phyloP scores from a whole-genome alignment of 1,140 invertebrate genomes.

The Akabosia matsudoensis region DNA sequence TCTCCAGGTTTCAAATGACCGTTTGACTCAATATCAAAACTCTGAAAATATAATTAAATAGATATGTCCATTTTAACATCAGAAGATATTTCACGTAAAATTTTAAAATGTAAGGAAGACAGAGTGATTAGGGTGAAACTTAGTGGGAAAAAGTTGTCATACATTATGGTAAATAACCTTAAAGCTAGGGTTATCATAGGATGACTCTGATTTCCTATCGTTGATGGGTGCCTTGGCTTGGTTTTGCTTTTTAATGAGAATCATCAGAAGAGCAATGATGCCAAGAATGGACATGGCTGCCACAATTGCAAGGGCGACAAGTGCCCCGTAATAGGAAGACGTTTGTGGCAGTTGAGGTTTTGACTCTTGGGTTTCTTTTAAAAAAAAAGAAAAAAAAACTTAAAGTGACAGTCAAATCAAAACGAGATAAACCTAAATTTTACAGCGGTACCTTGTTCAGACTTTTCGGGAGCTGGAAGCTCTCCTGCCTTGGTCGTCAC shows the following conservation, averaged over 20 bases:
- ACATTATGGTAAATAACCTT: conserved; percentile 61
- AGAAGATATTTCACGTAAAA: background rate
- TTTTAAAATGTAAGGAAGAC: background rate
- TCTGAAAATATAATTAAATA: conserved; percentile 31
- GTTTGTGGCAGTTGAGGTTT: conserved; percentile 2
- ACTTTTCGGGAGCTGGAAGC: conserved; percentile 58
- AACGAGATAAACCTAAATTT: conserved; percentile 17
- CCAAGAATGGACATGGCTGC: conserved; percentile 77
- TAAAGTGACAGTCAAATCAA: background rate
- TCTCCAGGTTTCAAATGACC: conserved; percentile 45
- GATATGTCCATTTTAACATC: too few species aligned
- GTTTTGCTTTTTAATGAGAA: conserved; percentile 70
- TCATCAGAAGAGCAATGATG: conserved; percentile 71
- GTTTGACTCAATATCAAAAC: conserved; percentile 46
- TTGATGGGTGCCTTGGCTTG: conserved; percentile 61
- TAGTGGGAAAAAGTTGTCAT: too few species aligned
- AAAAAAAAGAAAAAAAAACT: background rate
- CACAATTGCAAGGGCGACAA: conserved; percentile 81
- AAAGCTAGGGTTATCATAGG: conserved; percentile 90
- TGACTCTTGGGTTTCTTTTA: conserved; percentile 18
- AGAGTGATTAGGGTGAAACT: background rate
- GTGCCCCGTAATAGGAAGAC: conserved; percentile 77
- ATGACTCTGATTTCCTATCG: conserved; percentile 59
- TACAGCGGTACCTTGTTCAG: conserved; percentile 47
- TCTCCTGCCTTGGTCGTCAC: conserved; percentile 75